Evolutionary conservation across 2,113 vertebrate species (phyloP).

Genomic region (Rhizomys pruinosus): DNA sequence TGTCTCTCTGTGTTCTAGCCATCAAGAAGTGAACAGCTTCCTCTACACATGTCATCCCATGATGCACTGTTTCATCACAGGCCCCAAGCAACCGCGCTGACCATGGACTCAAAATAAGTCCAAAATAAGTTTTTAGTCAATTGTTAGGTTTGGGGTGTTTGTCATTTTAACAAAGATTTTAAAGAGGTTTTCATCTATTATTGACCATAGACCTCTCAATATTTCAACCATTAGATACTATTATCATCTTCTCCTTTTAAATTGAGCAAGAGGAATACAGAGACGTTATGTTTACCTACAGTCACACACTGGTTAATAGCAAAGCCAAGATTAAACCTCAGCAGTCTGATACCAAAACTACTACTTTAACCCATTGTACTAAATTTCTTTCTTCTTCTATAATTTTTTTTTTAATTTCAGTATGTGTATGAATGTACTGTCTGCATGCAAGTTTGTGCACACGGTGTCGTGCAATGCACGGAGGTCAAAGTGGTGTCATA

Average conservation of each 20-base stretch:
- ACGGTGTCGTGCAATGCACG: too few species aligned
- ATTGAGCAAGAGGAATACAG: neutral
- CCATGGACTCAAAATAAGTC: neutral
- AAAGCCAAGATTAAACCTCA: neutral
- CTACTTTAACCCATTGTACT: constrained; percentile 1
- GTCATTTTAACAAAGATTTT: neutral
- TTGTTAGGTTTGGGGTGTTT: neutral
- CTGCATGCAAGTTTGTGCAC: too few species aligned
- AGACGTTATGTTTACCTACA: constrained; percentile 25
- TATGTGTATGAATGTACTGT: too few species aligned
- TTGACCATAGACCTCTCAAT: neutral
- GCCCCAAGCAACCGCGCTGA: neutral
- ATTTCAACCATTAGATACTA: neutral
- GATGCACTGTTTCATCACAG: neutral
- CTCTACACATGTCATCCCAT: neutral
- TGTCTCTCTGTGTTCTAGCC: neutral
- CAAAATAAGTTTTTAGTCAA: neutral
- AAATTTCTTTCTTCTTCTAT: neutral
- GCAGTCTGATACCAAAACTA: neutral
- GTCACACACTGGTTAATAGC: neutral
- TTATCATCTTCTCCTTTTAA: constrained; percentile 31
- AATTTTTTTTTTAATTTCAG: too few species aligned
- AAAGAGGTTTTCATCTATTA: constrained; percentile 9
- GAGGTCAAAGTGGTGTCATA: too few species aligned
- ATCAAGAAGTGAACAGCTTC: neutral